Conservation (phyloP, 1,140 invertebrate genomes). For the Drosophila kikkawai region DNA sequence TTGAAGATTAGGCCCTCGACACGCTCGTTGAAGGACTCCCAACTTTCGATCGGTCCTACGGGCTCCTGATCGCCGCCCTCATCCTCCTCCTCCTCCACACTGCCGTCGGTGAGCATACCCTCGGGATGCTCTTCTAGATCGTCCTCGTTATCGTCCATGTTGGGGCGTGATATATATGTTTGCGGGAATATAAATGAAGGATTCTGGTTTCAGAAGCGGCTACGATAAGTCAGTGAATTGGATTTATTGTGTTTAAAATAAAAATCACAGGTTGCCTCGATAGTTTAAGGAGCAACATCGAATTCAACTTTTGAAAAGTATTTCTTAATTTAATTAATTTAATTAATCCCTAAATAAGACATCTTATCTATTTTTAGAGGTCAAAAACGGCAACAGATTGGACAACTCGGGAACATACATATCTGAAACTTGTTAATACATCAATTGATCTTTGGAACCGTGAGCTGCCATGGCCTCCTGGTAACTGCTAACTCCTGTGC, state of each 20-base stretch:
- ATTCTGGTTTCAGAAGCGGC: neutral
- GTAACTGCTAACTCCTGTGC: too few species aligned
- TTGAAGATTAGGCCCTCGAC: conserved; percentile 54
- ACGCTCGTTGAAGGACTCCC: conserved; percentile 63
- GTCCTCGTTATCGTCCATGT: conserved; percentile 63
- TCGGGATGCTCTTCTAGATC: conserved; percentile 47
- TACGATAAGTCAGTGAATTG: neutral
- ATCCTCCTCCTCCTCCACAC: conserved; percentile 37
- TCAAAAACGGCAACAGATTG: conserved; percentile 52
- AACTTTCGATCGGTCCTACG: conserved; percentile 37
- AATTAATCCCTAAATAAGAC: neutral
- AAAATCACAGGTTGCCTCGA: conserved; percentile 19
- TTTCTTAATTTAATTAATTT: neutral
- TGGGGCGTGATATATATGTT: neutral
- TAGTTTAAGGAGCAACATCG: neutral
- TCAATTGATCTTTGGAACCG: conserved; percentile 29
- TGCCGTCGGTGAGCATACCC: conserved; percentile 24
- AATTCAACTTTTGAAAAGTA: neutral
- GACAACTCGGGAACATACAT: conserved; percentile 42
- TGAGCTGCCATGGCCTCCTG: conserved; percentile 42
- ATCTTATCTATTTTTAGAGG: conserved; percentile 24
- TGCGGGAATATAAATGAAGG: neutral
- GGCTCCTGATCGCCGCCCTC: conserved; percentile 6
- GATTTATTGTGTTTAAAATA: conserved; percentile 16
- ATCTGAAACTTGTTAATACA: conserved; percentile 58